These are phyloP conservation scores for Meandrina meandrites DNA, from an alignment of 92 coral and sea anemone species.

Conservation along the genomic window DNA sequence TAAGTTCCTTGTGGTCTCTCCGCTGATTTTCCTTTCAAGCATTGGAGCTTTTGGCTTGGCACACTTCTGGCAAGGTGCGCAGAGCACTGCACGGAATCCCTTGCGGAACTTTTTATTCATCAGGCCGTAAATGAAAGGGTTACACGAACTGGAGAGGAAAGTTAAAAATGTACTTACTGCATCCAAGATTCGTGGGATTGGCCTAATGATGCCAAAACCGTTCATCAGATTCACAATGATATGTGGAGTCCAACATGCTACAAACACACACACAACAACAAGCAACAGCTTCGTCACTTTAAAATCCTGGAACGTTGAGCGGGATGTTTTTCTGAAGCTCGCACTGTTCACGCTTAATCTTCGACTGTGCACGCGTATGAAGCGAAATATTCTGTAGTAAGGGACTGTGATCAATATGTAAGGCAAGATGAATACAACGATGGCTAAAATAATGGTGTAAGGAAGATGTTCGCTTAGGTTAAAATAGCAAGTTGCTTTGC, in stretches of 20 bases:
- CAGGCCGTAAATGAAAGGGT: slow-evolving; percentile 81
- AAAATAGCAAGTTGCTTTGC: slow-evolving; percentile 70
- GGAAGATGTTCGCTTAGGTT: slow-evolving; percentile 56
- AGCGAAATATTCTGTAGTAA: slow-evolving; percentile 78
- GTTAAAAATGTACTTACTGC: slow-evolving; percentile 68
- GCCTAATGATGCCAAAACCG: slow-evolving; percentile 50
- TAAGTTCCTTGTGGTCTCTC: slow-evolving; percentile 46
- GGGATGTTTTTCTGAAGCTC: slow-evolving; percentile 51
- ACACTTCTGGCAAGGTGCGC: slow-evolving; percentile 68
- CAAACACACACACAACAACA: slow-evolving; percentile 80
- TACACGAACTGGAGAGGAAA: slow-evolving; percentile 77
- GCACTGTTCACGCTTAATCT: slow-evolving; percentile 63
- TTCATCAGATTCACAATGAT: slow-evolving; percentile 67
- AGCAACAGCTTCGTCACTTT: slow-evolving; percentile 79
- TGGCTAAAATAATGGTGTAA: slow-evolving; percentile 66
- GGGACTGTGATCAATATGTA: slow-evolving; percentile 71
- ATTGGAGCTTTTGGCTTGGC: background rate
- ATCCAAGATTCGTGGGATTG: slow-evolving; percentile 68
- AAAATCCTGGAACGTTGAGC: slow-evolving; percentile 79
- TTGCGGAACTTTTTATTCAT: slow-evolving; percentile 82
- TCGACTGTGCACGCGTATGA: slow-evolving; percentile 71
- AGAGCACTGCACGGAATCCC: slow-evolving; percentile 77
- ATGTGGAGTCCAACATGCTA: slow-evolving; percentile 87
- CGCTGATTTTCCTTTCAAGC: slow-evolving; percentile 35
- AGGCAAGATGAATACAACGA: slow-evolving; percentile 67